Evolutionary conservation across 2,797 vertebrate genomes (phyloP).

Genomic region (Megaceryle alcyon): DNA sequence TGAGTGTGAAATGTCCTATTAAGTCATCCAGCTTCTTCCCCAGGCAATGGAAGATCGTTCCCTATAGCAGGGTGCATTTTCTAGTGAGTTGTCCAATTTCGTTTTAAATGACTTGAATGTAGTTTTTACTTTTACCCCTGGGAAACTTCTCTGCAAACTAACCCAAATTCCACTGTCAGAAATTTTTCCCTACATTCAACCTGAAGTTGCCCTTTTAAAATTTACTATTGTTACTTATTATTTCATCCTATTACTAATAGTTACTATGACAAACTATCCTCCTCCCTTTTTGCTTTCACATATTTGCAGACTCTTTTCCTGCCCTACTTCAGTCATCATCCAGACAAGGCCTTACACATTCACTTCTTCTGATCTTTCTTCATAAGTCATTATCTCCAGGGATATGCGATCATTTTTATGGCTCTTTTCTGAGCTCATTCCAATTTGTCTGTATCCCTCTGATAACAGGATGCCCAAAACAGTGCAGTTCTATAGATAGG

Average conservation of each 20-base stretch:
- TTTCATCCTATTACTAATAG: conserved; percentile 60
- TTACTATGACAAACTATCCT: conserved; percentile 49
- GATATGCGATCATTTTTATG: conserved; percentile 71
- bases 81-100: conserved; percentile 59
- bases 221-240: conserved; percentile 70
- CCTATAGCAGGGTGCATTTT: conserved; percentile 48
- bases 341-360: conserved; percentile 72
- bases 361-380: conserved; percentile 72
- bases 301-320: conserved; percentile 52
- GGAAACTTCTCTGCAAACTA: conserved; percentile 66
- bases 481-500: conserved; percentile 54
- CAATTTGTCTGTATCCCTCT: conserved; percentile 68
- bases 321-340: conserved; percentile 49
- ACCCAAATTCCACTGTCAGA: conserved; percentile 73
- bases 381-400: conserved; percentile 76
- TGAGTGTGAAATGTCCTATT: conserved; percentile 45
- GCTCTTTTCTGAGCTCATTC: conserved; percentile 76
- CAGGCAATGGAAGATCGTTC: conserved; percentile 48
- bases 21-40: conserved; percentile 48
- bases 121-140: conserved; percentile 63
- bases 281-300: conserved; percentile 42
- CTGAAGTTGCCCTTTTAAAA: conserved; percentile 60
- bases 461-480: conserved; percentile 74
- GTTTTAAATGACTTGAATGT: conserved; percentile 75
- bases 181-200: conserved; percentile 39